phyloP scores from a whole-genome alignment of 2,113 vertebrate genomes.

The Brevimyrus niger region DNA sequence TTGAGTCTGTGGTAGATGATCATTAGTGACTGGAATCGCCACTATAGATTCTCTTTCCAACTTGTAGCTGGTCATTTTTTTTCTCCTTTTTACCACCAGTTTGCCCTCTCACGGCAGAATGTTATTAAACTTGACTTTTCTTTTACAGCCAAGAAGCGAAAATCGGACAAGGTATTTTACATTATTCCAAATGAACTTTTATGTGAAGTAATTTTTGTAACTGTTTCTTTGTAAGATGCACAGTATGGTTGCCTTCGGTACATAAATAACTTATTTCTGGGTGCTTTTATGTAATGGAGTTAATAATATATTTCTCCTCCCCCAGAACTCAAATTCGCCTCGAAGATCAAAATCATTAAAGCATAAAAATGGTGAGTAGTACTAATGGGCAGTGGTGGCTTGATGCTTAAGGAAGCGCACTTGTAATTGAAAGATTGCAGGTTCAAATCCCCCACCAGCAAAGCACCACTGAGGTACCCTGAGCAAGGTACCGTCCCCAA shows the following conservation, averaged over 20 bases:
- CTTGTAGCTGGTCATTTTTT: neutral
- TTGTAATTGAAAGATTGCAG: too few relatives aligned
- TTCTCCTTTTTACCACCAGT: neutral
- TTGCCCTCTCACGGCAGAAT: neutral
- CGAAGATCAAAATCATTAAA: constrained; percentile 91
- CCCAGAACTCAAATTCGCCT: constrained; percentile 89
- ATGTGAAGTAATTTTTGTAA: neutral
- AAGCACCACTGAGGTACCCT: too few relatives aligned
- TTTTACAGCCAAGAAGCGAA: constrained; percentile 85
- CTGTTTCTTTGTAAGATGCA: neutral
- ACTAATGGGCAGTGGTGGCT: too few relatives aligned
- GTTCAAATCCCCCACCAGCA: too few relatives aligned
- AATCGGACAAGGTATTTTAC: constrained; percentile 80
- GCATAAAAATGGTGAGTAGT: constrained; percentile 87
- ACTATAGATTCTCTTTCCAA: neutral
- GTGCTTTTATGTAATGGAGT: neutral
- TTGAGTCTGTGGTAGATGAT: neutral
- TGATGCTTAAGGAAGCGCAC: too few relatives aligned
- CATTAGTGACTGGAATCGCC: neutral
- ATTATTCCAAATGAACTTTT: constrained; percentile 28
- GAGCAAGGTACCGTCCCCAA: too few relatives aligned
- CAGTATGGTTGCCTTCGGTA: neutral
- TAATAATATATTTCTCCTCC: neutral
- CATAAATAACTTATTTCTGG: neutral
- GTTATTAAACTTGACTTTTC: neutral